phyloP scores from a whole-genome alignment of 2,113 vertebrate genomes.

The Isichthys henryi region DNA sequence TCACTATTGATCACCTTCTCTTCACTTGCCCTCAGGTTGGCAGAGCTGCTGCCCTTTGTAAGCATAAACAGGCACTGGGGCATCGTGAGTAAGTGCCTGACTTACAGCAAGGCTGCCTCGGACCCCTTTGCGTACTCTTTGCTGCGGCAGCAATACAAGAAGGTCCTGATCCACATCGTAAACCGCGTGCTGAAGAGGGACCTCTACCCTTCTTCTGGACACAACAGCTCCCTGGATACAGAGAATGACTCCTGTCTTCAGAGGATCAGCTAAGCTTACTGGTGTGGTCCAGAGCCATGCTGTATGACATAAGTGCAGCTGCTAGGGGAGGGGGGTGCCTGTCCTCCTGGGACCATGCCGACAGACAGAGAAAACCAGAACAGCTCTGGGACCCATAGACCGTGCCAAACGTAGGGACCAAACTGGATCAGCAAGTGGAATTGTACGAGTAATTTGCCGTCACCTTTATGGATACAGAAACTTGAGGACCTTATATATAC shows the following conservation, averaged over 20 bases:
- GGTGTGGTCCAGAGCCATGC: background rate
- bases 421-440: conserved; percentile 31
- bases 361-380: background rate
- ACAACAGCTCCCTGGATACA: conserved; percentile 70
- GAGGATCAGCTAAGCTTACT: conserved; percentile 59
- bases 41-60: conserved; percentile 69
- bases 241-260: conserved; percentile 76
- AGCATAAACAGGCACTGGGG: conserved; percentile 73
- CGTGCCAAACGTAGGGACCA: conserved; percentile 14
- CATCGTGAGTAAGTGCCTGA: conserved; percentile 75
- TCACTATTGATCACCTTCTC: background rate
- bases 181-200: conserved; percentile 70
- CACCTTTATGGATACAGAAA: conserved; percentile 14
- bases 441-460: background rate
- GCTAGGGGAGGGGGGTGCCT: background rate
- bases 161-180: conserved; percentile 65
- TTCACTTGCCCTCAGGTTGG: conserved; percentile 60
- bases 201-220: conserved; percentile 69
- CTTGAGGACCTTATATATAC: conserved; percentile 12
- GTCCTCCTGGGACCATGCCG: background rate
- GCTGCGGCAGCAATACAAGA: conserved; percentile 72
- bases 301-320: background rate
- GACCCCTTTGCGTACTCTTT: conserved; percentile 73
- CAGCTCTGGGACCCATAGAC: conserved; percentile 34
- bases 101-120: conserved; percentile 75